Conservation (phyloP, 1,140 invertebrate genomes). For the Penaeus indicus region DNA sequence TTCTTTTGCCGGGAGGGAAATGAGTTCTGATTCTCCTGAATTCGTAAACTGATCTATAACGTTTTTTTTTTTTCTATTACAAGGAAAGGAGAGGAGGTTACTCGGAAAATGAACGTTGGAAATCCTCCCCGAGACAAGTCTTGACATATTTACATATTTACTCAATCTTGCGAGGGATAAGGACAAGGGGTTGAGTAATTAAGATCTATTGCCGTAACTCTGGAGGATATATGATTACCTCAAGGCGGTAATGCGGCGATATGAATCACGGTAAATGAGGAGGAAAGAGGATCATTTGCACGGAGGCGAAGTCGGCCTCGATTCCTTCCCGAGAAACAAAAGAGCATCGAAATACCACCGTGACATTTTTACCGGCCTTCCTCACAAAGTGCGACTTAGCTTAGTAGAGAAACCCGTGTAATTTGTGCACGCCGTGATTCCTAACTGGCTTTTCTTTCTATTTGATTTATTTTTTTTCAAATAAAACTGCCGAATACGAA, state of each 20-base stretch:
- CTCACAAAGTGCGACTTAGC: no score
- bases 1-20: slow-evolving; percentile 1
- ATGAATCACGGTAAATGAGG: no score
- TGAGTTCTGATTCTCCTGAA: neutral
- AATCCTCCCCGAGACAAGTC: neutral
- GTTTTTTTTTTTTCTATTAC: neutral
- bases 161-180: no score
- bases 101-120: neutral
- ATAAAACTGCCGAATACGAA: neutral
- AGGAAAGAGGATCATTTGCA: no score
- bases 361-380: slow-evolving; percentile 6
- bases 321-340: neutral
- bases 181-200: neutral
- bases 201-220: neutral
- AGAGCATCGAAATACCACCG: neutral
- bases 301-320: no score
- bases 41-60: neutral
- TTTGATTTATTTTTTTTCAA: neutral
- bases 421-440: no score
- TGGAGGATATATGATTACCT: neutral
- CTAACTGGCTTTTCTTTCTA: neutral
- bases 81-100: neutral
- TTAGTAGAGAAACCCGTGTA: no score
- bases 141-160: no score
- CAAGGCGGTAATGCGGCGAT: no score